phyloP scores from a whole-genome alignment of 1,140 invertebrate genomes.

The Meloidogyne exigua region DNA sequence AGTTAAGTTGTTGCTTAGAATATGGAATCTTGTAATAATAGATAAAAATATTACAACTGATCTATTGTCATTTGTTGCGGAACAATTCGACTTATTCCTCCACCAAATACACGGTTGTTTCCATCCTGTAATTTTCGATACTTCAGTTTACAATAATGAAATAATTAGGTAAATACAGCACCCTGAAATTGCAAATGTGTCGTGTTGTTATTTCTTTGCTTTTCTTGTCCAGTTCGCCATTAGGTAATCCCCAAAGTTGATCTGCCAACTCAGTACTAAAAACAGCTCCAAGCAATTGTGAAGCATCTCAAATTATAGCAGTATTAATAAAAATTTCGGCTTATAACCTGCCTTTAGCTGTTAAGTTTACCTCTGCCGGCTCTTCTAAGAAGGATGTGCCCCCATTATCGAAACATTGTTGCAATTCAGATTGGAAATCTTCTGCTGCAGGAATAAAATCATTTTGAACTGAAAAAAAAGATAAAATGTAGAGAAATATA shows the following conservation, averaged over 20 bases:
- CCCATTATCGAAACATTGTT: conserved; percentile 39
- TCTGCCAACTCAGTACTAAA: conserved; percentile 46
- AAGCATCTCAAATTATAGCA: conserved; percentile 34
- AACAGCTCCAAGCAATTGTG: conserved; percentile 41
- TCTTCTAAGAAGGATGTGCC: not conserved
- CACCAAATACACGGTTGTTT: conserved; percentile 46
- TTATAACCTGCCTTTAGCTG: not conserved
- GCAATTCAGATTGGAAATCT: conserved; percentile 39
- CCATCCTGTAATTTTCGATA: conserved; percentile 1
- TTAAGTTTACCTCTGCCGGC: not conserved
- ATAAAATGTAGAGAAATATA: too few relatives aligned
- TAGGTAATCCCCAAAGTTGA: conserved; percentile 45
- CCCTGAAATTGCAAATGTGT: not conserved
- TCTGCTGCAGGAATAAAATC: conserved; percentile 40
- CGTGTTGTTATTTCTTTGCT: conserved; percentile 22
- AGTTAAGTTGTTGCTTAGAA: conserved; percentile 48
- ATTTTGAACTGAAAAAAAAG: conserved; percentile 22
- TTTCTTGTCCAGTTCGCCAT: conserved; percentile 26
- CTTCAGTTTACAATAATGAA: not conserved
- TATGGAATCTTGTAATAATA: not conserved
- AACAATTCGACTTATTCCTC: conserved; percentile 47
- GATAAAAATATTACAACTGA: conserved; percentile 5
- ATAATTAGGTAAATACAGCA: not conserved
- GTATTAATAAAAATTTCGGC: not conserved
- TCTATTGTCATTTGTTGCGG: not conserved